These are phyloP conservation scores for Pseudorasbora parva DNA, from an alignment of 2,113 vertebrate genomes.

Conservation along the genomic window DNA sequence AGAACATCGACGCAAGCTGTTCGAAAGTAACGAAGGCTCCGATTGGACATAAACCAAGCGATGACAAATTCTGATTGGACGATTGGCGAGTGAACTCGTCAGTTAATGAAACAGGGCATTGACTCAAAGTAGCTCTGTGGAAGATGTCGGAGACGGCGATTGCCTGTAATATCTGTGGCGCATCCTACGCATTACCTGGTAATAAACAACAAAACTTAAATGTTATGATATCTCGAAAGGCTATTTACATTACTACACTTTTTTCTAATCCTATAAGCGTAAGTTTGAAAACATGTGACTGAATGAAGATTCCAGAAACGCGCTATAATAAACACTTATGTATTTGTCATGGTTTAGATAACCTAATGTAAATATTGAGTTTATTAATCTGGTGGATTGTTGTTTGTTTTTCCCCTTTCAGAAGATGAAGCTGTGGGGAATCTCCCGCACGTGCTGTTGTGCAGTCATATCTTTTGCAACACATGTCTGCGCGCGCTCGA, in stretches of 20 bases:
- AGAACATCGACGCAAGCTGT: not conserved
- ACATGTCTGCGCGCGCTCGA: slow-evolving; percentile 67
- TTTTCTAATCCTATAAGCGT: not conserved
- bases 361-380: not conserved
- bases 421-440: slow-evolving; percentile 65
- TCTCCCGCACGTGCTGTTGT: slow-evolving; percentile 68
- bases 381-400: not conserved
- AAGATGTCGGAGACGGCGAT: slow-evolving; percentile 54
- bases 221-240: not conserved
- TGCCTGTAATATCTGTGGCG: slow-evolving; percentile 60
- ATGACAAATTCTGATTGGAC: slow-evolving; percentile 34
- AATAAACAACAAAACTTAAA: not conserved
- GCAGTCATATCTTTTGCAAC: slow-evolving; percentile 73
- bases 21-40: not conserved
- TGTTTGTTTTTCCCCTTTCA: slow-evolving; percentile 35
- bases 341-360: not conserved
- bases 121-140: not conserved
- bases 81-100: not conserved
- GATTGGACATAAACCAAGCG: not conserved
- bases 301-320: not conserved
- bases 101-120: not conserved
- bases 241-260: not conserved
- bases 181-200: slow-evolving; percentile 64
- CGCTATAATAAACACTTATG: not conserved
- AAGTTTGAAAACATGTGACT: not conserved